phyloP scores from a whole-genome alignment of 2,797 vertebrate species.

The Alosa sapidissima region DNA sequence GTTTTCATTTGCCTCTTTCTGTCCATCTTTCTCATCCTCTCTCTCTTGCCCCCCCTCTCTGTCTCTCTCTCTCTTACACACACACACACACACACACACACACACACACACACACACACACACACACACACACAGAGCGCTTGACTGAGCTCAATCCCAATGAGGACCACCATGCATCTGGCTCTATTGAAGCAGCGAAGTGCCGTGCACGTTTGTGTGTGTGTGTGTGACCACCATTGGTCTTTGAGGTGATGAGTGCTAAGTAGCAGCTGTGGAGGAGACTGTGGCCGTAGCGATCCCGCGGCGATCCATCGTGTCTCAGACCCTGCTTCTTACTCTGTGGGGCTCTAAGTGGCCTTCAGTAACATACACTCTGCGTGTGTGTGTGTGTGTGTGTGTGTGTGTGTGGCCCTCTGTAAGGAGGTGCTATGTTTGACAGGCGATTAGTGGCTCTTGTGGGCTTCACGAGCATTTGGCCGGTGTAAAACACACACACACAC shows the following conservation, averaged over 20 bases:
- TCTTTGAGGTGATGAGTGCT: background rate
- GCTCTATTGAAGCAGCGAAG: conserved; percentile 37
- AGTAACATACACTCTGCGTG: conserved; percentile 39
- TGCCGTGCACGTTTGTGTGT: background rate
- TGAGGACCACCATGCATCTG: conserved; percentile 46
- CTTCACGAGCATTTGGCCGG: background rate
- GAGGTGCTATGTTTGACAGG: conserved; percentile 66
- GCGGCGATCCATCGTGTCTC: background rate
- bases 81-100: too few relatives aligned
- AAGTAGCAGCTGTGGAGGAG: conserved; percentile 31
- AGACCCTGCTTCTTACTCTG: conserved; percentile 58
- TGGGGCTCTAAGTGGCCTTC: conserved; percentile 73
- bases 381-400: background rate
- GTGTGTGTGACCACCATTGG: too few relatives aligned
- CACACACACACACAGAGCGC: conserved; percentile 8
- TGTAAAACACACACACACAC: conserved; percentile 39
- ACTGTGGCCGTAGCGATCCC: background rate
- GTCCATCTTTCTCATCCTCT: conserved; percentile 55
- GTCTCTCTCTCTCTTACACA: background rate
- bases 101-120: too few relatives aligned
- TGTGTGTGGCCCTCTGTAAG: conserved; percentile 43
- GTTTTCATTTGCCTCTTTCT: conserved; percentile 19
- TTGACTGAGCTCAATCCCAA: conserved; percentile 48
- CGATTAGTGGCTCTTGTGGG: conserved; percentile 53
- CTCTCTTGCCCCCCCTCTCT: conserved; percentile 26